phyloP scores from a whole-genome alignment of 1,140 invertebrate species.

The Drosophila bifasciata region DNA sequence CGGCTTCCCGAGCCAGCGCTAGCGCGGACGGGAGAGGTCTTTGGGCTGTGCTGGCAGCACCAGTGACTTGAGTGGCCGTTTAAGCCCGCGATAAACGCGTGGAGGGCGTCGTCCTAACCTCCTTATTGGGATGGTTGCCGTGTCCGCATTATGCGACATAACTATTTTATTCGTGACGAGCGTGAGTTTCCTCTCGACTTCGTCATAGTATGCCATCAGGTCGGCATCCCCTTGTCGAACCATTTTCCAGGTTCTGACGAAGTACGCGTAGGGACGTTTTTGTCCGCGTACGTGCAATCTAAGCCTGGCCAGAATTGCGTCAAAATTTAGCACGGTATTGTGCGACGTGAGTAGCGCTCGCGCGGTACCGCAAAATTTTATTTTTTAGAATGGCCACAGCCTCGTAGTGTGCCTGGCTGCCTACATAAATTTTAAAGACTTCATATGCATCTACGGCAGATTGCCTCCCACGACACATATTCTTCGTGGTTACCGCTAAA shows the following conservation, averaged over 20 bases:
- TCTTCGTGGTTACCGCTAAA: slow-evolving; percentile 1
- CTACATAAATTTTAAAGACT: slow-evolving; percentile 22
- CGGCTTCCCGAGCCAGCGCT: slow-evolving; percentile 10
- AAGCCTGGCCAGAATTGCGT: slow-evolving; percentile 41
- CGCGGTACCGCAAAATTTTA: slow-evolving; percentile 29
- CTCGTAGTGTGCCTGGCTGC: slow-evolving; percentile 31
- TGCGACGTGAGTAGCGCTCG: slow-evolving; percentile 25
- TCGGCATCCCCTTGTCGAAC: slow-evolving; percentile 15
- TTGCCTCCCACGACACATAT: slow-evolving; percentile 25
- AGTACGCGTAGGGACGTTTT: slow-evolving; percentile 32
- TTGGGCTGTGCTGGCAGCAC: slow-evolving; percentile 16
- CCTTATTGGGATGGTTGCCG: slow-evolving; percentile 13
- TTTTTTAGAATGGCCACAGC: slow-evolving; percentile 33
- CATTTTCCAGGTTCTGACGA: slow-evolving; percentile 21
- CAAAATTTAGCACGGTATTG: slow-evolving; percentile 40
- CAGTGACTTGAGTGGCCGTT: background rate
- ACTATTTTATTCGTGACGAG: slow-evolving; percentile 31
- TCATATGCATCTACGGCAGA: slow-evolving; percentile 16
- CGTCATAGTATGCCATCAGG: slow-evolving; percentile 33
- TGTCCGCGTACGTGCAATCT: slow-evolving; percentile 35
- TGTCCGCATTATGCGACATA: slow-evolving; percentile 16
- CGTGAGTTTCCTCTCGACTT: slow-evolving; percentile 36
- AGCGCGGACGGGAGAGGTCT: slow-evolving; percentile 9
- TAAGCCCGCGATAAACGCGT: slow-evolving; percentile 7
- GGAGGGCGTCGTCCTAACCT: slow-evolving; percentile 3